phyloP scores from a whole-genome alignment of 2,113 vertebrate species.

The Scortum barcoo region DNA sequence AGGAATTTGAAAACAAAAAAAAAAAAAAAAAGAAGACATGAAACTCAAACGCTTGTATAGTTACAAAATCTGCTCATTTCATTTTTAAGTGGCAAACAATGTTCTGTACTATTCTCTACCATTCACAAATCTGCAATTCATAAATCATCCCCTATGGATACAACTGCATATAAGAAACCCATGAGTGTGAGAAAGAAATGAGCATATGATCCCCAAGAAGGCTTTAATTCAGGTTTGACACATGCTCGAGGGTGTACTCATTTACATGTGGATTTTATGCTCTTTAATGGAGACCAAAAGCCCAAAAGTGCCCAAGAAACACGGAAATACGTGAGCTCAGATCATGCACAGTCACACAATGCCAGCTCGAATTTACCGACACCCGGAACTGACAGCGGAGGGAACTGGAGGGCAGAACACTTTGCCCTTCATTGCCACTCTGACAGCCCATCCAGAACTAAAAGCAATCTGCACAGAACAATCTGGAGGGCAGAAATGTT shows the following conservation, averaged over 20 bases:
- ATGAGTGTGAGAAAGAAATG: background rate
- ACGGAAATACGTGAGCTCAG: background rate
- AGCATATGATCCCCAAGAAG: background rate
- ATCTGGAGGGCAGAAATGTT: slow-evolving; percentile 26
- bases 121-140: background rate
- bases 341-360: background rate
- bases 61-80: background rate
- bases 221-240: background rate
- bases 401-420: slow-evolving; percentile 13
- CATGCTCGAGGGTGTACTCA: background rate
- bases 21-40: too few relatives aligned
- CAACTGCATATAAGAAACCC: background rate
- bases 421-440: slow-evolving; percentile 29
- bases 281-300: background rate
- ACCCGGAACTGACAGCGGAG: slow-evolving; percentile 21
- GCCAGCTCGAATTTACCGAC: background rate
- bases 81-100: background rate
- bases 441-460: slow-evolving; percentile 43
- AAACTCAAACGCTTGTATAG: background rate
- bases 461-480: slow-evolving; percentile 17
- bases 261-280: background rate
- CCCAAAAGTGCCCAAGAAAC: slow-evolving; percentile 3
- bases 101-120: background rate
- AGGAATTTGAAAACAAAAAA: too few relatives aligned
- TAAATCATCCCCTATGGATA: background rate